A percentile compares a stretch with the other conserved stretches of the same genome.
phyloP scores from a whole-genome alignment of 2,797 vertebrate species.

The Rhodeus uyekii region DNA sequence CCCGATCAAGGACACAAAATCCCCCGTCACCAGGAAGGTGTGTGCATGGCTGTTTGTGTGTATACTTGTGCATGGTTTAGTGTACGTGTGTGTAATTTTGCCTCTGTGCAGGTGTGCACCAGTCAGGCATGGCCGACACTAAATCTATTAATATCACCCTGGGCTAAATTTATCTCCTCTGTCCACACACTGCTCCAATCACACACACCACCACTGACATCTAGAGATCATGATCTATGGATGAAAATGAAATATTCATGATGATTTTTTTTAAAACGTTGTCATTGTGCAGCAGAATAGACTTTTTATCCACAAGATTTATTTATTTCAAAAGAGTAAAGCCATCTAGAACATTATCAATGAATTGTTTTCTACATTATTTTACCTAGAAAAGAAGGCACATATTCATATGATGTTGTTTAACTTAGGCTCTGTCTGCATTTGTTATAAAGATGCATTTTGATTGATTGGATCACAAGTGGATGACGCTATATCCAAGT shows the following conservation, averaged over 20 bases:
- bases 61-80: conserved; percentile 17
- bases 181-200: conserved; percentile 20
- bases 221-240: neutral
- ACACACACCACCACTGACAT: conserved; percentile 1
- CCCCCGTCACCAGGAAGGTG: conserved; percentile 25
- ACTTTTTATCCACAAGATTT: neutral
- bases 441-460: neutral
- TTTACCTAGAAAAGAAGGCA: neutral
- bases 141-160: conserved; percentile 54
- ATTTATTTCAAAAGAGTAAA: neutral
- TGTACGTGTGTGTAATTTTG: neutral
- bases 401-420: neutral
- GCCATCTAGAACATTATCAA: neutral
- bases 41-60: conserved; percentile 12
- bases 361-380: neutral
- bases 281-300: neutral
- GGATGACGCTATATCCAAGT: neutral
- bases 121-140: conserved; percentile 22
- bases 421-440: neutral
- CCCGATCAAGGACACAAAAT: conserved; percentile 56
- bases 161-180: conserved; percentile 37
- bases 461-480: neutral
- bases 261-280: neutral
- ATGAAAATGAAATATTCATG: neutral
- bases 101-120: conserved; percentile 22